Evolutionary conservation across 2,888 invertebrate genomes (phyloP), one percentile per base, ranked within the genome.

Genomic region (Ptilodon capucinus): DNA sequence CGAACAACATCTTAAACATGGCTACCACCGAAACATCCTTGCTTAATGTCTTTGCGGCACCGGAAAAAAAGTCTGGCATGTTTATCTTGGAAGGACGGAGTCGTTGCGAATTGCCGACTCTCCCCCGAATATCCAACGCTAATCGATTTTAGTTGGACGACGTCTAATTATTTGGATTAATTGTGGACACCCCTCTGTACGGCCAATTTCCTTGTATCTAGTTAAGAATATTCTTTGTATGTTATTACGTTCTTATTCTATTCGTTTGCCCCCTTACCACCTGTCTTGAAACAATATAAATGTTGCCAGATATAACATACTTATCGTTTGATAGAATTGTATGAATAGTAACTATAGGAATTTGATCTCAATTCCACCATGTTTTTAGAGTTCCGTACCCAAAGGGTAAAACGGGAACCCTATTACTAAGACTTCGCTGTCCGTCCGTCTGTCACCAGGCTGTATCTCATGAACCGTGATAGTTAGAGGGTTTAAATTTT

Each of bases 101-200:
- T 76, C 80, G 72, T 76, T 76, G 85, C 83, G 86, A 86, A 86
- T 87, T 79, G 84, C 63, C 51, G 51, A n/a, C 19, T 19, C 80
- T 72, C 67, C 62, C 63, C 71, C 62, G 67, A 74, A 74, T 68
- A 74, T 72, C 71, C 71, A 54, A 48, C 69, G 78, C 81, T 88
- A 90, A 90, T 91, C 90, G 90, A 90, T 91, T 91, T 87, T 81
- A 81, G 81, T 77, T 71, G 85, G 87, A 84, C 80, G 74, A 19
- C 74, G 84, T 84, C 90, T 86, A 89, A 91, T 91, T 91, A 86
- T 72, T 66, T 78, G 88, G 83, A 89, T 89, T 90, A 90, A 90
- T 91, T 77, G 86, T 85, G 86, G 81, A 86, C 91, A 89, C 89
- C 88, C 87, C 87, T 76, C 74, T 76, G 79, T 67, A 72, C 75